These are phyloP conservation scores for Cryptus viduatorius DNA, from an alignment of 2,888 invertebrate genomes.

Conservation along the genomic window DNA sequence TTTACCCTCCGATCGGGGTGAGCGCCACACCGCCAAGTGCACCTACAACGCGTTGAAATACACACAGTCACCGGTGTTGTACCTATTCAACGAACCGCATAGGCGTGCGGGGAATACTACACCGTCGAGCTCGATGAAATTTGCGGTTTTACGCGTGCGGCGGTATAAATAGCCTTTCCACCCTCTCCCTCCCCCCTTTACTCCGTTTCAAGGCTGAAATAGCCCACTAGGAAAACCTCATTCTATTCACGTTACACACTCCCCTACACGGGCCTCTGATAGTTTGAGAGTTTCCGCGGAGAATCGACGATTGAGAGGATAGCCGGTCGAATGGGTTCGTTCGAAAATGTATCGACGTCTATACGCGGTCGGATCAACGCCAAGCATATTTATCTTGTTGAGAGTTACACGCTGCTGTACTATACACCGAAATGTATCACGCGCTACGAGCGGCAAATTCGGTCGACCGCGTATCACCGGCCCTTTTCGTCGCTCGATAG, in stretches of 20 bases:
- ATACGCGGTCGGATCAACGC: conserved; percentile 57
- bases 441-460: conserved; percentile 48
- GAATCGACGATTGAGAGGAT: conserved; percentile 1
- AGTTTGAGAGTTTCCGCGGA: background rate
- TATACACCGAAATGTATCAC: conserved; percentile 17
- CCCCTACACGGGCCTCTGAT: background rate
- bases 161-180: conserved; percentile 4
- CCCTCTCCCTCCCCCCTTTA: too few relatives aligned
- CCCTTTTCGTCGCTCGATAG: conserved; percentile 40
- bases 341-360: conserved; percentile 59
- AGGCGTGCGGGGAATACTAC: background rate
- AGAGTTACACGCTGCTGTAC: conserved; percentile 9
- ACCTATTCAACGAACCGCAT: conserved; percentile 6
- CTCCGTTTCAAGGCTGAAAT: background rate
- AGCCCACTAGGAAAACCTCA: background rate
- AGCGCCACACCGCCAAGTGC: conserved; percentile 27
- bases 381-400: conserved; percentile 60
- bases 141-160: conserved; percentile 17
- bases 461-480: conserved; percentile 53
- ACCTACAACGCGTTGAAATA: conserved; percentile 40
- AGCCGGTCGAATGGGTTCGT: conserved; percentile 32
- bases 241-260: too few relatives aligned
- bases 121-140: conserved; percentile 5
- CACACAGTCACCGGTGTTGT: background rate
- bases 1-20: background rate